phyloP scores from a whole-genome alignment of 2,113 vertebrate species.

The Alexandromys fortis region DNA sequence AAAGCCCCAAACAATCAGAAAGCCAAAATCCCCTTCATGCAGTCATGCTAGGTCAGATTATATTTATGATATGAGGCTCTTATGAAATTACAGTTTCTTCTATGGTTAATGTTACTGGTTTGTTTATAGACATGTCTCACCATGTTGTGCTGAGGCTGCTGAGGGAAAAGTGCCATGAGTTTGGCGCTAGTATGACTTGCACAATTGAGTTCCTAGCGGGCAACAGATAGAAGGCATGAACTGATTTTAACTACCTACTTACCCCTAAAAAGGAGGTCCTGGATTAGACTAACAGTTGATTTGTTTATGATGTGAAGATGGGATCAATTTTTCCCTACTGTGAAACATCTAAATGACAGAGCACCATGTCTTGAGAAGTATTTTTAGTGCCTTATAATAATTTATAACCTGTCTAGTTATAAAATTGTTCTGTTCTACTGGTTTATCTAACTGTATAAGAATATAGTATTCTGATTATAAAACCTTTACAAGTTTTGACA shows the following conservation, averaged over 20 bases:
- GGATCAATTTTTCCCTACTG: neutral
- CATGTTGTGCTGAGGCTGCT: neutral
- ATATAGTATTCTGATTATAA: neutral
- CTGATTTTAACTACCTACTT: neutral
- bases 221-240: neutral
- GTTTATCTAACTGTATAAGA: neutral
- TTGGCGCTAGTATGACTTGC: neutral
- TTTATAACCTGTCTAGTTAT: neutral
- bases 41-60: neutral
- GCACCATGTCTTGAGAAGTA: neutral
- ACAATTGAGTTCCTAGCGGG: neutral
- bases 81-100: slow-evolving; percentile 1
- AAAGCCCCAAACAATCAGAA: neutral
- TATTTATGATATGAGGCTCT: neutral
- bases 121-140: neutral
- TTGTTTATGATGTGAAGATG: slow-evolving; percentile 1
- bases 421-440: neutral
- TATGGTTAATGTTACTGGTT: neutral
- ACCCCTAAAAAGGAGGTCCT: neutral
- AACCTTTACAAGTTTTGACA: neutral
- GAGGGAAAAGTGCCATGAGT: neutral
- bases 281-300: neutral
- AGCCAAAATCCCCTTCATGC: neutral
- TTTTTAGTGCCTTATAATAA: neutral
- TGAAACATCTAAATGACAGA: slow-evolving; percentile 11